These are phyloP conservation scores for Acanthochromis polyacanthus DNA, from an alignment of 2,113 vertebrate genomes.

Conservation along the genomic window DNA sequence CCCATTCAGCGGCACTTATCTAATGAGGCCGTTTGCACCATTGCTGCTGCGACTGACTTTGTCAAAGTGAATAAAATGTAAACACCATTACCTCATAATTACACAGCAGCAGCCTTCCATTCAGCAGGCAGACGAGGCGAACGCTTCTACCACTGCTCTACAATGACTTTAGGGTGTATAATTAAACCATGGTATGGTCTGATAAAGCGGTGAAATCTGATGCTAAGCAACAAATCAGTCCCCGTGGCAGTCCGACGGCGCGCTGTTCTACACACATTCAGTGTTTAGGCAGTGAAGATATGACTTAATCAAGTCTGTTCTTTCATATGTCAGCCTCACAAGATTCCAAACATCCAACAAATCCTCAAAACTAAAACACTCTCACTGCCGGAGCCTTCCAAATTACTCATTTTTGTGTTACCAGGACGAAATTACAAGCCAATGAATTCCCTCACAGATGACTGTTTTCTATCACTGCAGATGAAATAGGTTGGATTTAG, in stretches of 20 bases:
- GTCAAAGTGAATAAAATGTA: neutral
- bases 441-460: no score
- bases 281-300: neutral
- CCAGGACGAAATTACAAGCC: no score
- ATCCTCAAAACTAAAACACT: neutral
- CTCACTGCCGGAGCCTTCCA: no score
- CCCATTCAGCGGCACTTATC: neutral
- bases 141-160: neutral
- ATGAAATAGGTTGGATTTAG: no score
- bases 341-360: neutral
- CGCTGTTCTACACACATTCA: neutral
- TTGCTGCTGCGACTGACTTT: neutral
- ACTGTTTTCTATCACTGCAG: no score
- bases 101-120: neutral
- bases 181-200: neutral
- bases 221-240: neutral
- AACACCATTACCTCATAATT: conserved; percentile 15
- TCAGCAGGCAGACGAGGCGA: neutral
- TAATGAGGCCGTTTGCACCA: neutral
- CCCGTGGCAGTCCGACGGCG: neutral
- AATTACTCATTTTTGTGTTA: no score
- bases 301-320: no score
- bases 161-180: neutral
- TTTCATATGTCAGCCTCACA: no score
- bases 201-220: neutral